A percentile compares a stretch with the other conserved stretches of the same genome.
phyloP scores from a whole-genome alignment of 2,888 invertebrate species.

The Scaptomyza tumidula region DNA sequence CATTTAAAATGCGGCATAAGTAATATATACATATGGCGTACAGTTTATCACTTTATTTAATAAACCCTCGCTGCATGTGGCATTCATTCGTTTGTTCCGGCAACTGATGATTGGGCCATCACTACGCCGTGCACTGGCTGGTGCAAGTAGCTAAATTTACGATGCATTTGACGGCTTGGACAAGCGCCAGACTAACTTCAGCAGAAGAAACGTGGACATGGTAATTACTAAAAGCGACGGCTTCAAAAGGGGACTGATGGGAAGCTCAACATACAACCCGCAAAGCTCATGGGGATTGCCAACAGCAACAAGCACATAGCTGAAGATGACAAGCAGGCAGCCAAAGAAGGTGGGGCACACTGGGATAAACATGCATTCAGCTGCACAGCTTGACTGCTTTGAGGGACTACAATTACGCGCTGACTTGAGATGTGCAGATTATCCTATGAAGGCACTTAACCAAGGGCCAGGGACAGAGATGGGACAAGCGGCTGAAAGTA shows the following conservation, averaged over 20 bases:
- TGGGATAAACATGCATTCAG: constrained; percentile 46
- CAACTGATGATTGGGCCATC: constrained; percentile 35
- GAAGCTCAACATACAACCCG: constrained; percentile 40
- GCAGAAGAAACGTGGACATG: constrained; percentile 42
- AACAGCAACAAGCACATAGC: constrained; percentile 45
- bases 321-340: constrained; percentile 33
- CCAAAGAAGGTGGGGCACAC: not conserved
- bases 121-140: not conserved
- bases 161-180: constrained; percentile 24
- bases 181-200: constrained; percentile 30
- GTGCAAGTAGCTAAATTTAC: constrained; percentile 41
- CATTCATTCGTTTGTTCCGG: constrained; percentile 6
- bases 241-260: constrained; percentile 24
- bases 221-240: constrained; percentile 73
- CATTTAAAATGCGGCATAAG: constrained; percentile 12
- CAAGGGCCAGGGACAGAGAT: constrained; percentile 38
- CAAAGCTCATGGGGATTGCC: constrained; percentile 52
- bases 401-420: constrained; percentile 68
- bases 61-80: constrained; percentile 55
- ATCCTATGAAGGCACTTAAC: constrained; percentile 80
- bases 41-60: constrained; percentile 54
- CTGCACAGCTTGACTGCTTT: constrained; percentile 64
- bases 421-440: constrained; percentile 77
- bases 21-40: not conserved
- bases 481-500: constrained; percentile 50